Percentiles rank a stretch among this genome's conserved stretches.
Evolutionary conservation across 2,113 vertebrate species (phyloP).

Genomic region (Triplophysa rosa): DNA sequence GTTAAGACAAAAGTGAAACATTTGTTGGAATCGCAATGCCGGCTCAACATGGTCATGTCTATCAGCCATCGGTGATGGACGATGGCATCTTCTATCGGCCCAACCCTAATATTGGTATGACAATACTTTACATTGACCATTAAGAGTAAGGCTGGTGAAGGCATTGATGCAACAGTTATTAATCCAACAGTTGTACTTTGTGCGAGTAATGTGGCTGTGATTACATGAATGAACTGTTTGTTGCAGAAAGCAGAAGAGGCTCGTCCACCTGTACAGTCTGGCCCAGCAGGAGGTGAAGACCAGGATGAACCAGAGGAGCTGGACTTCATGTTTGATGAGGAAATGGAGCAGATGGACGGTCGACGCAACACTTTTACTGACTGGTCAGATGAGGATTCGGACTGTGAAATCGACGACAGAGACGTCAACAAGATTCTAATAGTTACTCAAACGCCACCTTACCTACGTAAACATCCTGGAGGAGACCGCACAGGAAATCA

Average conservation of each 20-base stretch:
- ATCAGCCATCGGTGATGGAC: too few species aligned
- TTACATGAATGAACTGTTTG: constrained; percentile 13
- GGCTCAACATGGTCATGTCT: too few species aligned
- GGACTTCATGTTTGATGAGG: constrained; percentile 97
- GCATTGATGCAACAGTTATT: too few species aligned
- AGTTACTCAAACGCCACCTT: constrained; percentile 95
- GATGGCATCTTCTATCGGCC: too few species aligned
- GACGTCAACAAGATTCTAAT: constrained; percentile 99
- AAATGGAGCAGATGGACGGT: constrained; percentile 97
- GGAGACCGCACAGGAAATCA: constrained; percentile 96
- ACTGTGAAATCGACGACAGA: constrained; percentile 92
- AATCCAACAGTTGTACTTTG: too few species aligned
- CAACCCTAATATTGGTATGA: too few species aligned
- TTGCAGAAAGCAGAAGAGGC: constrained; percentile 81
- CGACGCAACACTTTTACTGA: constrained; percentile 97
- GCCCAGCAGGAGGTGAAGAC: constrained; percentile 72
- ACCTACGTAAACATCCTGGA: constrained; percentile 92
- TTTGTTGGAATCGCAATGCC: too few species aligned
- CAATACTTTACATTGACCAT: too few species aligned
- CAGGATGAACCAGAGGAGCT: constrained; percentile 94
- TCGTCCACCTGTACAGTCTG: constrained; percentile 64
- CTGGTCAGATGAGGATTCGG: constrained; percentile 96
- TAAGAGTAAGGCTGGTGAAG: too few species aligned
- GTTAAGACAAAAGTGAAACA: too few species aligned
- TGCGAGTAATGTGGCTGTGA: too few species aligned